phyloP scores from a whole-genome alignment of 1,140 invertebrate species.

The Temnothorax nylanderi region DNA sequence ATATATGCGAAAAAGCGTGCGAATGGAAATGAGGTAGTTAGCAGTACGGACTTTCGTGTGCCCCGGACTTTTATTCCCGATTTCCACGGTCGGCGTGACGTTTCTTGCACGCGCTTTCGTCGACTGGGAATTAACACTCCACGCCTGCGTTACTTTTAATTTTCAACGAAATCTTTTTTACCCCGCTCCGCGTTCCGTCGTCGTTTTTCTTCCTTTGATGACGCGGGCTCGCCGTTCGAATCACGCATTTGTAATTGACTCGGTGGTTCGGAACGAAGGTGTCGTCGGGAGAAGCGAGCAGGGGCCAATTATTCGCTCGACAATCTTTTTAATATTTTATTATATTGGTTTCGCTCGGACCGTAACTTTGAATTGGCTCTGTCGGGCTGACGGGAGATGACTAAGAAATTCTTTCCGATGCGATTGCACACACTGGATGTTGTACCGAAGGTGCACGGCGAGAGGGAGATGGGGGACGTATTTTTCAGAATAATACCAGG shows the following conservation, averaged over 20 bases:
- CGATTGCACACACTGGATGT: not conserved
- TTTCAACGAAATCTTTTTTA: slow-evolving; percentile 54
- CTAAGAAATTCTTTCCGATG: not conserved
- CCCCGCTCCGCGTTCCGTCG: not conserved
- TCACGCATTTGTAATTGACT: slow-evolving; percentile 58
- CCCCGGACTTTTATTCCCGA: slow-evolving; percentile 35
- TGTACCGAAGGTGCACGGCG: not conserved
- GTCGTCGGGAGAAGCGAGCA: slow-evolving; percentile 1
- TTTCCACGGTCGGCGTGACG: slow-evolving; percentile 32
- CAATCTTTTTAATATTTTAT: slow-evolving; percentile 66
- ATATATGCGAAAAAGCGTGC: slow-evolving; percentile 2
- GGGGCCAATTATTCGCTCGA: slow-evolving; percentile 62
- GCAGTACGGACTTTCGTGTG: not conserved
- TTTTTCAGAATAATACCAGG: slow-evolving; percentile 56
- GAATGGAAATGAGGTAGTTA: slow-evolving; percentile 37
- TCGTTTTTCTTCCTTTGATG: slow-evolving; percentile 39
- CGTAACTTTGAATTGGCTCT: slow-evolving; percentile 36
- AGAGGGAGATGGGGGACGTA: not conserved
- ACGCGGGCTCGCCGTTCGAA: not conserved
- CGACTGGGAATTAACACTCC: slow-evolving; percentile 22
- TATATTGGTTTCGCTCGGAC: slow-evolving; percentile 30
- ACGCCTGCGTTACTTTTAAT: slow-evolving; percentile 46
- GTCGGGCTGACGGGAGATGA: not conserved
- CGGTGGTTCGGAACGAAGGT: slow-evolving; percentile 3
- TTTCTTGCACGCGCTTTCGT: slow-evolving; percentile 20